Evolutionary conservation across 2,113 vertebrate genomes (phyloP).

Genomic region (Syrrhaptes paradoxus): DNA sequence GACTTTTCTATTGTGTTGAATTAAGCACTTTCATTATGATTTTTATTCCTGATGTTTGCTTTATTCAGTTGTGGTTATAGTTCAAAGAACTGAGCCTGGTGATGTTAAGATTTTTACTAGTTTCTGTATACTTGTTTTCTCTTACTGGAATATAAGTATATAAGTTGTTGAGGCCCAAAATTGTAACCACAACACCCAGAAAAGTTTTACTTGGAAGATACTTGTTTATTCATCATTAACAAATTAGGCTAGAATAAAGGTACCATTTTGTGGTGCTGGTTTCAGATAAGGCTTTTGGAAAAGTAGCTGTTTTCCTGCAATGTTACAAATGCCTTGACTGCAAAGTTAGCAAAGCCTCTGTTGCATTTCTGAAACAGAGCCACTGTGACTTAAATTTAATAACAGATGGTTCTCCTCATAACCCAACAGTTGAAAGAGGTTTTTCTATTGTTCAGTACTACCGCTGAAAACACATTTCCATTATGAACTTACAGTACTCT

Average conservation of each 20-base stretch:
- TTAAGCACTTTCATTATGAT: slow-evolving; percentile 5
- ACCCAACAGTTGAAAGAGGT: slow-evolving; percentile 10
- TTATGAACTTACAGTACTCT: slow-evolving; percentile 29
- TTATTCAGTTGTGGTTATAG: not conserved
- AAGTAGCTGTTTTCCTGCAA: not conserved
- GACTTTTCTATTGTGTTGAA: slow-evolving; percentile 28
- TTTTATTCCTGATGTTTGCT: slow-evolving; percentile 4
- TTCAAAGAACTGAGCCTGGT: not conserved
- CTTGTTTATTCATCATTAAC: not conserved
- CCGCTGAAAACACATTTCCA: slow-evolving; percentile 50
- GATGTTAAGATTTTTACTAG: not conserved
- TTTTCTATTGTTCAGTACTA: slow-evolving; percentile 65
- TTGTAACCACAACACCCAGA: not conserved
- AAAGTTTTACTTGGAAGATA: not conserved
- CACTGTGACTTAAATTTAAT: slow-evolving; percentile 62
- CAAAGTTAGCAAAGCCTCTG: not conserved
- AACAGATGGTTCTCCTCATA: slow-evolving; percentile 61
- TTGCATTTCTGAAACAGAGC: slow-evolving; percentile 29
- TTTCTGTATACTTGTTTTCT: not conserved
- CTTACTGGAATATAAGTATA: not conserved
- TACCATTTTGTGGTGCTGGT: not conserved
- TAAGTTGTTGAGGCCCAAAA: not conserved
- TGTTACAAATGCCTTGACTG: not conserved
- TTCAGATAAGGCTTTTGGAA: not conserved
- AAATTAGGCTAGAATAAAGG: not conserved